Base-by-base conservation (phyloP, 2,888 invertebrate genomes). In the Macaria notata region DNA sequence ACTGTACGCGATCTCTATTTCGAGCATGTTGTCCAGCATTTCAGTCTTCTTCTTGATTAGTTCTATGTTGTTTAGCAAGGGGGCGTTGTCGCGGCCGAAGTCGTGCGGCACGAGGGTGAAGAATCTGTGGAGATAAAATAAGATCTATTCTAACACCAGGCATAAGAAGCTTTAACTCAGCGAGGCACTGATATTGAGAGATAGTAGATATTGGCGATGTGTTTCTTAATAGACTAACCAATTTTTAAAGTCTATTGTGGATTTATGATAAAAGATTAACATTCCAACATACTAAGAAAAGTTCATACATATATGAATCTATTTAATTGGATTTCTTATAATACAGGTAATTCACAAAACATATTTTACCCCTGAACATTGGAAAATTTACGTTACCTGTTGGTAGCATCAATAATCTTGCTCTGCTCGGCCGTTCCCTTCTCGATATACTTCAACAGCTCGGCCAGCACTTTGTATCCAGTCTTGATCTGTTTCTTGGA, bases 41-140 rank as follows among this genome's bases (percentile, higher is more conserved):
- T 96, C 95, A 0, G 90, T 89, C 64, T 94, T 93, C 3, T 75
- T 69, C 66, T 92, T 84, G 31, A 99, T 95, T 48, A 95, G 89
- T 48, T 96, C 96, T 4, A 92, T 76, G 29, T 94, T 94, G 69
- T 97, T 94, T 49, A 99, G 92, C 43, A 98, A 77, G 3, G 97
- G 97, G 0, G 98, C 96, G 68, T 94, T 94, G 9, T 94, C 92
- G 42, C 96, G 84, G 0, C 99, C 99, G 81, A 98, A 99, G 73
- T 96, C 95, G 81, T 99, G 99, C 0, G 99, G 99, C 62, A 99
- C 96, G 49, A 98, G 88, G 0, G 99, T 98, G 82, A 98, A 99
- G 88, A 99, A 99, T 64, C 94, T 92, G 65, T 3, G 59, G 65
- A 49, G 29, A 39, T 38, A 31, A 19, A 19, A 19, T 19, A 19